Conservation (phyloP, 2,797 vertebrate species). For the Austrolebias charrua region DNA sequence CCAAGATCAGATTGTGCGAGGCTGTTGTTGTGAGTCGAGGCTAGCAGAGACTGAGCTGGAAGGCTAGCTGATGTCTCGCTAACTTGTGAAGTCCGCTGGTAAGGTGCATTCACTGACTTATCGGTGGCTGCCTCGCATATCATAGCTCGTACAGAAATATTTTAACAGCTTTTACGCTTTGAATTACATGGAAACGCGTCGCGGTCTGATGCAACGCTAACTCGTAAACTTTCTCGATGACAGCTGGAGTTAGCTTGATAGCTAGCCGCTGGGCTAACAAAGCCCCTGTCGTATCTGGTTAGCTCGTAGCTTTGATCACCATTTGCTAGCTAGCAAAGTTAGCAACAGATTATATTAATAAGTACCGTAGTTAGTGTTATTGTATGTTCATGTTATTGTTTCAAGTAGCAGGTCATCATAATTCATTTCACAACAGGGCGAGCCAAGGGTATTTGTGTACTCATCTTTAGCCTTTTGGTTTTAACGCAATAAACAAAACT, state of each 20-base stretch:
- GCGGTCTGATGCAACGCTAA: background rate
- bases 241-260: conserved; percentile 65
- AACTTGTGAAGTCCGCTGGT: conserved; percentile 67
- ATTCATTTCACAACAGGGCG: background rate
- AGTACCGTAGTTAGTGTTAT: background rate
- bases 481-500: background rate
- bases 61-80: conserved; percentile 60
- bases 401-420: background rate
- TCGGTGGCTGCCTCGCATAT: background rate
- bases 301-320: conserved; percentile 26
- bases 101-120: conserved; percentile 46
- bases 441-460: background rate
- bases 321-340: background rate
- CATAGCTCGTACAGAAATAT: background rate
- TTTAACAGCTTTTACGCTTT: background rate
- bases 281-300: conserved; percentile 42
- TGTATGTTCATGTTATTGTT: background rate
- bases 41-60: conserved; percentile 53
- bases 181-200: background rate
- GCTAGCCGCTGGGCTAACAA: conserved; percentile 66
- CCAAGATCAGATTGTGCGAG: conserved; percentile 85
- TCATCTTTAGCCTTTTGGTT: background rate
- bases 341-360: background rate
- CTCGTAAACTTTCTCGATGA: conserved; percentile 43
- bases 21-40: conserved; percentile 59